Percentiles rank a stretch among this genome's conserved stretches.
phyloP scores from a whole-genome alignment of 2,888 invertebrate species.

The Leptarthrus brevirostris region DNA sequence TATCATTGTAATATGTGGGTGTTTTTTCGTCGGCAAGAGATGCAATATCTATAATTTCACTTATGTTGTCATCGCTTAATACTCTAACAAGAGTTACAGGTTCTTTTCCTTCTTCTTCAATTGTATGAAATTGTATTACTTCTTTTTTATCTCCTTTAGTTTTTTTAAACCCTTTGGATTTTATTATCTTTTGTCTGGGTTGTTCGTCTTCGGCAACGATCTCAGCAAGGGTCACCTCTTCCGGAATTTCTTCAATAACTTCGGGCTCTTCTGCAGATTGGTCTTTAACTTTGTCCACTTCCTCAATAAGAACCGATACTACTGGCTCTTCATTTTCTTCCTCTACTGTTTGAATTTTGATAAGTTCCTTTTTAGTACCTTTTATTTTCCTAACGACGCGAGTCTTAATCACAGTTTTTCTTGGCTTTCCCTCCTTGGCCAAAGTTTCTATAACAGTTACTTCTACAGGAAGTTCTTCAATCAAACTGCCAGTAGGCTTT shows the following conservation, averaged over 20 bases:
- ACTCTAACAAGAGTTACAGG: constrained; percentile 66
- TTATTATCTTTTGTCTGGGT: constrained; percentile 60
- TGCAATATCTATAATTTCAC: constrained; percentile 64
- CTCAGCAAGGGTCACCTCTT: constrained; percentile 62
- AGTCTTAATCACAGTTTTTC: constrained; percentile 63
- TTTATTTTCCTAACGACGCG: constrained; percentile 59
- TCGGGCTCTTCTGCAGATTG: constrained; percentile 19
- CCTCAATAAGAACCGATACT: constrained; percentile 60
- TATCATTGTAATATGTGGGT: constrained; percentile 60
- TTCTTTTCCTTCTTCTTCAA: constrained; percentile 68
- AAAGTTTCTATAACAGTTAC: constrained; percentile 60
- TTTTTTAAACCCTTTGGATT: constrained; percentile 63
- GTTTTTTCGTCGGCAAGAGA: constrained; percentile 62
- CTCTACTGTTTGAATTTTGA: constrained; percentile 59
- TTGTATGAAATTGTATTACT: constrained; percentile 67
- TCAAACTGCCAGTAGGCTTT: constrained; percentile 54
- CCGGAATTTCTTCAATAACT: constrained; percentile 61
- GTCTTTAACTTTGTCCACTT: constrained; percentile 49
- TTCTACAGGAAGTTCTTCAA: constrained; percentile 48
- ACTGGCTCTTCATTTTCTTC: constrained; percentile 60
- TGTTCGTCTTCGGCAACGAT: constrained; percentile 61
- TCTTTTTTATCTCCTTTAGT: constrained; percentile 60
- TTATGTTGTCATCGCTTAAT: constrained; percentile 63
- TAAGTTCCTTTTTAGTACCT: constrained; percentile 61
- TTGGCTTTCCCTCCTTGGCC: constrained; percentile 60